Evolutionary conservation across 2,797 vertebrate species (phyloP).

Genomic region (Tokudaia tokunoshimensis): DNA sequence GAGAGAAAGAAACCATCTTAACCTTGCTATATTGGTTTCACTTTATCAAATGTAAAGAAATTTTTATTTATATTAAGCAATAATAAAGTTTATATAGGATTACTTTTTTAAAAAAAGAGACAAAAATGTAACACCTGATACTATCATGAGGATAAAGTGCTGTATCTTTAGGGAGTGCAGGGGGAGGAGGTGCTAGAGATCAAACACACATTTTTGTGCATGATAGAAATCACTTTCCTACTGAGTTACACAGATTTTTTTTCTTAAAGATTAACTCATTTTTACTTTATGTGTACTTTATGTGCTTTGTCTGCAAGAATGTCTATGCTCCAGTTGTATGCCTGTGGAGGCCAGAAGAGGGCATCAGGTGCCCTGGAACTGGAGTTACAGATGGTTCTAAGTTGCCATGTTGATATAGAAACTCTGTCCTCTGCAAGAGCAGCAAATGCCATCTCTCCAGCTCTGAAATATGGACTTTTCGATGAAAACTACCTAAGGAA

Average conservation of each 20-base stretch:
- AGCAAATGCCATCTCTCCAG: neutral
- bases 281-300: neutral
- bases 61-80: conserved; percentile 43
- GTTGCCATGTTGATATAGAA: neutral
- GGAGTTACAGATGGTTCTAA: neutral
- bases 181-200: neutral
- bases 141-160: conserved; percentile 1
- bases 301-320: neutral
- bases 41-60: conserved; percentile 25
- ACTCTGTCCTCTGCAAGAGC: neutral
- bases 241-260: neutral
- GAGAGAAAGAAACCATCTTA: neutral
- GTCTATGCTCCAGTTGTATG: neutral
- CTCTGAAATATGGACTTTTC: neutral
- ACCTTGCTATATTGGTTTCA: neutral
- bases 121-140: neutral
- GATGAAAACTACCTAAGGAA: neutral
- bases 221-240: neutral
- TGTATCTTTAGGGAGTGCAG: neutral
- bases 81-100: neutral
- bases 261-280: neutral
- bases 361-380: neutral
- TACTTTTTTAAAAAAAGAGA: neutral
- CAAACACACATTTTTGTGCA: neutral
- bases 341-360: neutral